These are phyloP conservation scores for Ophiothrix spiculata DNA, from an alignment of 35 echinoderm and acorn worm species.

Conservation along the genomic window DNA sequence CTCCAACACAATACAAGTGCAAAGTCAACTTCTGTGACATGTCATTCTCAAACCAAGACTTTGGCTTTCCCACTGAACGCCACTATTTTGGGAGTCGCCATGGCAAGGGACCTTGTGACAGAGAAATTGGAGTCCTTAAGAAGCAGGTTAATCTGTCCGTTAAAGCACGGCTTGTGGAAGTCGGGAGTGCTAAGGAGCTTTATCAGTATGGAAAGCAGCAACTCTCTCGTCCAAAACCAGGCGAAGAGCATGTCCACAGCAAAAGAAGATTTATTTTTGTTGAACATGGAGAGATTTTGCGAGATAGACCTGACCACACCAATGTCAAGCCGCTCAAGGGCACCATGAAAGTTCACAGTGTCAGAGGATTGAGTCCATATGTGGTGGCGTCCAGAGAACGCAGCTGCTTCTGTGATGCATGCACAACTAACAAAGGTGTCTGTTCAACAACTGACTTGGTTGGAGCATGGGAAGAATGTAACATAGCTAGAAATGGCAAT, in stretches of 20 bases:
- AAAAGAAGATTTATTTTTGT: slow-evolving; percentile 15
- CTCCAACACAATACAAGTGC: slow-evolving; percentile 58
- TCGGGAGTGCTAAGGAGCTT: not conserved
- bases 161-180: not conserved
- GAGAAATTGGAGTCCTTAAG: slow-evolving; percentile 71
- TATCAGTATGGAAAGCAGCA: not conserved
- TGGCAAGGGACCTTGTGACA: slow-evolving; percentile 61
- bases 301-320: not conserved
- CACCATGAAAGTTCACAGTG: not conserved
- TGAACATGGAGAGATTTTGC: not conserved
- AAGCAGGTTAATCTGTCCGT: slow-evolving; percentile 13
- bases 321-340: slow-evolving; percentile 11
- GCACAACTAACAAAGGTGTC: too few species aligned
- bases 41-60: slow-evolving; percentile 17
- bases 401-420: slow-evolving; percentile 40
- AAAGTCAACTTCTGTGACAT: slow-evolving; percentile 36
- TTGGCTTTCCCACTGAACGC: slow-evolving; percentile 38
- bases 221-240: slow-evolving; percentile 5
- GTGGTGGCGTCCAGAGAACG: not conserved
- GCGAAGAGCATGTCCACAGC: not conserved
- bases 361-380: not conserved
- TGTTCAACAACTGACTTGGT: too few species aligned
- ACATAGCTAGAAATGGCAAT: too few species aligned
- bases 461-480: too few species aligned
- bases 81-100: slow-evolving; percentile 65